These are phyloP conservation scores for Centrocercus urophasianus DNA, from an alignment of 2,113 vertebrate species.

Conservation along the genomic window DNA sequence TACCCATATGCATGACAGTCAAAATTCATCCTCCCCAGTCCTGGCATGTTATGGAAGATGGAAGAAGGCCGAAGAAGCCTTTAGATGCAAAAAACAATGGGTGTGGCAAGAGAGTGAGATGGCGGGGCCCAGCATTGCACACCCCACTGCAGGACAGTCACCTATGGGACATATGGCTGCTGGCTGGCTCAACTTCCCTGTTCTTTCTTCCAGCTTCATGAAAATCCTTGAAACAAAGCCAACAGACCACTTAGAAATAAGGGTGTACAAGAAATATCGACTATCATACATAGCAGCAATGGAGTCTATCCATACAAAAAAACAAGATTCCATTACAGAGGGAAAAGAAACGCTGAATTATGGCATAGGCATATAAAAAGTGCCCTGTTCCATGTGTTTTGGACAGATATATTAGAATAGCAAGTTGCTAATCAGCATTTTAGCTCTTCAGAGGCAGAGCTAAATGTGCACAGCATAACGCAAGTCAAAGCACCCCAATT, in stretches of 20 bases:
- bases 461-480: neutral
- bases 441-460: neutral
- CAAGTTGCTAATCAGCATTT: neutral
- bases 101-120: fast-evolving
- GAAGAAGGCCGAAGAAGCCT: neutral
- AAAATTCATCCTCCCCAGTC: neutral
- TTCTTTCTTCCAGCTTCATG: neutral
- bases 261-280: neutral
- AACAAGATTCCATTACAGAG: neutral
- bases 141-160: neutral
- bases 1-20: neutral
- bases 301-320: neutral
- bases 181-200: neutral
- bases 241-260: neutral
- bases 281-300: neutral
- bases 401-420: neutral
- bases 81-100: neutral
- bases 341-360: neutral
- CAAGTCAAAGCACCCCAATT: neutral
- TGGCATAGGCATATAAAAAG: neutral
- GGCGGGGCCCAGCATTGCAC: neutral
- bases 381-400: neutral
- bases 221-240: neutral
- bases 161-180: neutral
- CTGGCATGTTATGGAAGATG: neutral